Percentiles rank a stretch among this genome's conserved stretches.
Evolutionary conservation across 2,113 vertebrate species (phyloP).

Genomic region (Paraplagusia blochii): DNA sequence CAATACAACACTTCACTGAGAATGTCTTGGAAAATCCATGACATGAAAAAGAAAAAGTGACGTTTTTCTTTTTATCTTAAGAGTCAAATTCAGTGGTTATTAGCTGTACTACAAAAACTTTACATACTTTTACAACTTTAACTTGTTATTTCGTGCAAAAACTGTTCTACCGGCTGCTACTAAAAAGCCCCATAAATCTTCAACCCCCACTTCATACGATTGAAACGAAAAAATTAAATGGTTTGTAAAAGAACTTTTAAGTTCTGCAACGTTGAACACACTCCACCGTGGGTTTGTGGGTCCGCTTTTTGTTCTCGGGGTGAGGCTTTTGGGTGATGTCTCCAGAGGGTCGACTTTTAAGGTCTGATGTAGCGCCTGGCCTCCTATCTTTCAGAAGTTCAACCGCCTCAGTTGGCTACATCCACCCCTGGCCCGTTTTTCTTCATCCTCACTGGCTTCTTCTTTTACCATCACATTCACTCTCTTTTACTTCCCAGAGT

Average conservation of each 20-base stretch:
- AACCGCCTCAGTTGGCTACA: slow-evolving; percentile 7
- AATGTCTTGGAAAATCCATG: too few species aligned
- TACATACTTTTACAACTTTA: too few species aligned
- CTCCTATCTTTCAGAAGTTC: slow-evolving; percentile 33
- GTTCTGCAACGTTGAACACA: slow-evolving; percentile 20
- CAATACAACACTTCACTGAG: too few species aligned
- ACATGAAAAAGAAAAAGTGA: too few species aligned
- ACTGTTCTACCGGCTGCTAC: too few species aligned
- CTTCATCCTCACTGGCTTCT: slow-evolving; percentile 5
- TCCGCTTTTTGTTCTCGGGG: slow-evolving; percentile 36
- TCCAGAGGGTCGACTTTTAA: slow-evolving; percentile 51
- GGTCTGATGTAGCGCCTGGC: slow-evolving; percentile 50
- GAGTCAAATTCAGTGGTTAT: too few species aligned
- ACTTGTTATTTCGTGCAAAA: too few species aligned
- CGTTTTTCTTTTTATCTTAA: too few species aligned
- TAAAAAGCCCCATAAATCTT: too few species aligned
- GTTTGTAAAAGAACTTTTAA: slow-evolving; percentile 14
- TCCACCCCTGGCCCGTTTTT: not conserved
- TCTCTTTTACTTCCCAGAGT: slow-evolving; percentile 27
- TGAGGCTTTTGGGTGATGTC: slow-evolving; percentile 34
- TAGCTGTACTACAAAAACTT: too few species aligned
- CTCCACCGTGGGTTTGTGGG: slow-evolving; percentile 10
- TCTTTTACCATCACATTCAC: not conserved
- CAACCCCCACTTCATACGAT: too few species aligned
- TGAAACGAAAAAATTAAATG: not conserved